Percentiles rank a stretch among this genome's conserved stretches.
These are phyloP conservation scores for Sturnus vulgaris DNA, from an alignment of 2,113 vertebrate species.

Conservation along the genomic window DNA sequence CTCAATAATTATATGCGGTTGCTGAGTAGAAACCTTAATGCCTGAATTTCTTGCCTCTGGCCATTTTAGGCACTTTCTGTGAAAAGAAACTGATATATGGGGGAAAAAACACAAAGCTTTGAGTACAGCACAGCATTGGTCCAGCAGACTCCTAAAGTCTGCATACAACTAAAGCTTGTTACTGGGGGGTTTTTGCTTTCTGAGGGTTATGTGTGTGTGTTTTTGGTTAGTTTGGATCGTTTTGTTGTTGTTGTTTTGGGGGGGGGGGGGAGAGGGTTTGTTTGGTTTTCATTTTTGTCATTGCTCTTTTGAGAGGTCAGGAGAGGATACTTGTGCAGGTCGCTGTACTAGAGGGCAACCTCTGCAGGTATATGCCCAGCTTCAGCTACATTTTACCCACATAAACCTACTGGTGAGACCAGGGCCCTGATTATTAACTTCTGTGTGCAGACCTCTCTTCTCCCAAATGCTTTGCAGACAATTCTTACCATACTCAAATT, in stretches of 20 bases:
- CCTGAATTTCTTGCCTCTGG: neutral
- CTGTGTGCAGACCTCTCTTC: neutral
- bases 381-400: accelerated
- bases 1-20: neutral
- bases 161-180: neutral
- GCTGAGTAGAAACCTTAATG: neutral
- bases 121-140: neutral
- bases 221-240: accelerated
- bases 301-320: neutral
- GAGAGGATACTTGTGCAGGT: neutral
- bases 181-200: neutral
- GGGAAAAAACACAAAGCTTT: neutral
- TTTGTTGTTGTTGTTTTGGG: neutral
- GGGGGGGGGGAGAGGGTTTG: no score
- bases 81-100: neutral
- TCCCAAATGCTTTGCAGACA: neutral
- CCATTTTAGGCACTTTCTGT: neutral
- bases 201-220: accelerated
- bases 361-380: neutral
- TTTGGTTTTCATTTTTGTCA: neutral
- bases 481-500: neutral
- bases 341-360: neutral
- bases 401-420: neutral
- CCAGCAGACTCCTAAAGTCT: neutral
- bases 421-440: neutral